Evolutionary conservation across 1,140 invertebrate genomes (phyloP).

Genomic region (Condylostylus longicornis): DNA sequence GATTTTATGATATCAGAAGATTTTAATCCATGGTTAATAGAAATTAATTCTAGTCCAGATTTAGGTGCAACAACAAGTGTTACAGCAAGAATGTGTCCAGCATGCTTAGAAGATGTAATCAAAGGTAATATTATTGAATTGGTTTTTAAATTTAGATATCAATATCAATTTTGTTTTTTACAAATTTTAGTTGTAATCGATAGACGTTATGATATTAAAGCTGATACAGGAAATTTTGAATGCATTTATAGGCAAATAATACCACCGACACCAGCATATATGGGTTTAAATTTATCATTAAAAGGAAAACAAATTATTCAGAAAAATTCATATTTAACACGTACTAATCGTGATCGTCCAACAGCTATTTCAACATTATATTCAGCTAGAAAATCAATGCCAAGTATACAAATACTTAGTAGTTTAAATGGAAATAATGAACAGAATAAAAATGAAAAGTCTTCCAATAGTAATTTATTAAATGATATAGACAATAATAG

Average conservation of each 20-base stretch:
- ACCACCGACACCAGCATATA: conserved; percentile 66
- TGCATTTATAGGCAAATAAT: conserved; percentile 58
- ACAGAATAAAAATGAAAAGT: too few relatives aligned
- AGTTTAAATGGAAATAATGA: neutral
- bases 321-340: neutral
- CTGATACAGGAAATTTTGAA: conserved; percentile 76
- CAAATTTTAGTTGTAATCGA: conserved; percentile 65
- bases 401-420: neutral
- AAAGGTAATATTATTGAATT: conserved; percentile 52
- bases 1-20: conserved; percentile 87
- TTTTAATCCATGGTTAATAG: conserved; percentile 80
- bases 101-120: conserved; percentile 78
- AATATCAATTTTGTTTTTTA: neutral
- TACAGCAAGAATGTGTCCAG: conserved; percentile 68
- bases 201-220: conserved; percentile 53
- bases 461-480: too few relatives aligned
- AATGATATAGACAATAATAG: too few relatives aligned
- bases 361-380: neutral
- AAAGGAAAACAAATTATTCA: conserved; percentile 24
- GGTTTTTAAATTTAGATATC: neutral
- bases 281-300: conserved; percentile 40
- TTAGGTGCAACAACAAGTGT: conserved; percentile 78
- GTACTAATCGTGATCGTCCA: neutral
- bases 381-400: neutral
- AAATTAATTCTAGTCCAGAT: conserved; percentile 88